Evolutionary conservation across 2,113 vertebrate species (phyloP).

Genomic region (Balaenoptera acutorostrata): DNA sequence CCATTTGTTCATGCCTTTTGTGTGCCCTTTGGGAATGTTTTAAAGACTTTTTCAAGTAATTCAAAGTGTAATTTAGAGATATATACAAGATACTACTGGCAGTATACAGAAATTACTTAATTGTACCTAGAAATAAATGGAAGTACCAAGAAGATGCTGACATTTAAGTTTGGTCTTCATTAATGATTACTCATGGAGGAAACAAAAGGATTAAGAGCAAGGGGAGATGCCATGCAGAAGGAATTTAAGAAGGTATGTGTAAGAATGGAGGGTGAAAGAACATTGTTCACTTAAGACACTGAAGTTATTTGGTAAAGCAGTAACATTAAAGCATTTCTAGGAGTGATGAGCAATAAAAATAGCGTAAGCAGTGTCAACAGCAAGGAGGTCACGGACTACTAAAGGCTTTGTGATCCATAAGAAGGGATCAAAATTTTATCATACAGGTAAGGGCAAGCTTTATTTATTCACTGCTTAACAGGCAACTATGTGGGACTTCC

Average conservation of each 20-base stretch:
- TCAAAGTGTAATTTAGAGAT: background rate
- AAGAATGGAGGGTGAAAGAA: background rate
- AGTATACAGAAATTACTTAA: background rate
- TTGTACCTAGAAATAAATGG: background rate
- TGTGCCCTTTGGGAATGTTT: background rate
- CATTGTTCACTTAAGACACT: background rate
- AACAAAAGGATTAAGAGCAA: background rate
- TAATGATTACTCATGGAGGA: background rate
- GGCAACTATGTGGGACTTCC: background rate
- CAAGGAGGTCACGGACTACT: background rate
- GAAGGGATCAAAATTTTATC: background rate
- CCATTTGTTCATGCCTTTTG: background rate
- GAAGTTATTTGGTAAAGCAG: background rate
- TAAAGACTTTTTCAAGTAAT: background rate
- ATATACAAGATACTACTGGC: background rate
- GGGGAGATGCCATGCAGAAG: background rate
- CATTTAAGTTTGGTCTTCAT: background rate
- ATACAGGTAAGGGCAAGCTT: background rate
- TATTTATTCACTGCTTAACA: background rate
- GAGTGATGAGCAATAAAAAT: background rate
- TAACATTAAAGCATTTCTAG: background rate
- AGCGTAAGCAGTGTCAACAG: background rate
- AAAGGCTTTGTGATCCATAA: background rate
- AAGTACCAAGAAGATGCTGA: background rate
- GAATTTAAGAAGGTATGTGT: background rate